A percentile compares a stretch with the other conserved stretches of the same genome.
These are phyloP conservation scores for Vannuccia rotundouncinata DNA, from an alignment of 2,888 invertebrate genomes.

Conservation along the genomic window DNA sequence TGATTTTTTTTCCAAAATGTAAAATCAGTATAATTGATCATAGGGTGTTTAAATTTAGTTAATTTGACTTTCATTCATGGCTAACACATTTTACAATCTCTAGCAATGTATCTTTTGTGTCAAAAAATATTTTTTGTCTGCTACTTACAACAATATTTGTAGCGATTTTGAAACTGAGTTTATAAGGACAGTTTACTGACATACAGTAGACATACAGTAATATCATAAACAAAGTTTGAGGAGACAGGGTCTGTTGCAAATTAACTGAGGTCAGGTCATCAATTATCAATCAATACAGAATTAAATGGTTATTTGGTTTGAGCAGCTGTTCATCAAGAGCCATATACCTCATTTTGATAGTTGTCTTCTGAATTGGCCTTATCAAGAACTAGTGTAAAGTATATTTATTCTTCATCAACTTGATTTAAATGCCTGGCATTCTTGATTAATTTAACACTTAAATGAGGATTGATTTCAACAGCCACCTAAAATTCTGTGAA, in stretches of 20 bases:
- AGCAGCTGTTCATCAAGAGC: neutral
- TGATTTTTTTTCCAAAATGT: too few relatives aligned
- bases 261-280: neutral
- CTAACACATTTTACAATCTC: too few relatives aligned
- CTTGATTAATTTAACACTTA: neutral
- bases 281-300: neutral
- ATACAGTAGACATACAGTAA: neutral
- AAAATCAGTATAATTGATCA: too few relatives aligned
- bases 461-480: neutral
- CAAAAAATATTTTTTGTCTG: neutral
- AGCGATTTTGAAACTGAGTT: neutral
- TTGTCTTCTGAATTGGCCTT: neutral
- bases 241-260: neutral
- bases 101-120: neutral
- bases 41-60: too few relatives aligned
- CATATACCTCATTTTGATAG: neutral
- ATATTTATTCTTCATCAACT: neutral
- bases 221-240: neutral
- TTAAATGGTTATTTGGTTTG: neutral
- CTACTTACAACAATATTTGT: neutral
- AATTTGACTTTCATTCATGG: too few relatives aligned
- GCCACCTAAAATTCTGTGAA: neutral
- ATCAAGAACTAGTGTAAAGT: neutral
- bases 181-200: neutral
- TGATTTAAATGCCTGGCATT: neutral